phyloP scores from a whole-genome alignment of 2,113 vertebrate genomes.

The Corvus cornix region DNA sequence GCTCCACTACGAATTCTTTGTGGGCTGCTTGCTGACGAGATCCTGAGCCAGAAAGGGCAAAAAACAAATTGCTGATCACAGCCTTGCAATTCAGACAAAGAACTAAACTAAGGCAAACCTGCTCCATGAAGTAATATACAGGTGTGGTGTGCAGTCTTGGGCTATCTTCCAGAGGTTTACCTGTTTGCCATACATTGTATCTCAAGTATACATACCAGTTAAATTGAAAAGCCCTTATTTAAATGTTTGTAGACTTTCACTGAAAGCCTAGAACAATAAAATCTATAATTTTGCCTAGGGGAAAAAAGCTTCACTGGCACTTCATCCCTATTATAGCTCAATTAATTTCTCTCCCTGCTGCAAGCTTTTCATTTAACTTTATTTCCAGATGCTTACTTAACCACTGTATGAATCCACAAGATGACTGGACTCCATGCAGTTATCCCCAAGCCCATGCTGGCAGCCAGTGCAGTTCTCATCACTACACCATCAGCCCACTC shows the following conservation, averaged over 20 bases:
- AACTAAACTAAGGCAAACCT: not conserved
- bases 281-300: not conserved
- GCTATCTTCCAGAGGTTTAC: not conserved
- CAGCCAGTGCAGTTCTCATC: not conserved
- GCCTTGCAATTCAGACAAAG: not conserved
- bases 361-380: not conserved
- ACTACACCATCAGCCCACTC: not conserved
- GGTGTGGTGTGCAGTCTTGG: not conserved
- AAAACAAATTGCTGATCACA: not conserved
- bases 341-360: not conserved
- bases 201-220: accelerated
- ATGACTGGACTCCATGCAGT: not conserved
- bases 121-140: not conserved
- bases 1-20: not conserved
- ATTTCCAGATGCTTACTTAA: not conserved
- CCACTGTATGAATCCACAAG: not conserved
- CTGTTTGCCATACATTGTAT: not conserved
- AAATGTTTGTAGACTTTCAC: not conserved
- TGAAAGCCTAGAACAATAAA: not conserved
- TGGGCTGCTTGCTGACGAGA: not conserved
- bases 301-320: not conserved
- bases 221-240: not conserved
- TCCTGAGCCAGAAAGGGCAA: not conserved
- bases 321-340: not conserved
- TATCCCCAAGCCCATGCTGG: not conserved